Conservation (phyloP, 2,888 invertebrate genomes). For the Ectemnius cavifrons region DNA sequence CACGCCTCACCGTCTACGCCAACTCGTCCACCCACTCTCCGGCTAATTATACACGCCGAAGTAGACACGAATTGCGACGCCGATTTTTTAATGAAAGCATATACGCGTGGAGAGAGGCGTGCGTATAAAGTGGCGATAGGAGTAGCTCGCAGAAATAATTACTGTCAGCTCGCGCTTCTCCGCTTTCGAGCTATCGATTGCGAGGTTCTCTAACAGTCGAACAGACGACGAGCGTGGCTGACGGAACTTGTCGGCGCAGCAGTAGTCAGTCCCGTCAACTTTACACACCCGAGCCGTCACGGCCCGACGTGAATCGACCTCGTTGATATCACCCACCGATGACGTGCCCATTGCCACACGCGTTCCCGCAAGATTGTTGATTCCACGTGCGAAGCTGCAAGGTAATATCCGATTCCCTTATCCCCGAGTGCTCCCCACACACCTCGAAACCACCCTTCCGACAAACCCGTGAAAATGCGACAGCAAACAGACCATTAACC, state of each 20-base stretch:
- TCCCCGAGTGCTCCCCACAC: not conserved
- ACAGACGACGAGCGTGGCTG: slow-evolving; percentile 48
- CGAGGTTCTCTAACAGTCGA: slow-evolving; percentile 31
- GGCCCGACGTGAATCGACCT: slow-evolving; percentile 55
- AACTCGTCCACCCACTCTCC: too few species aligned
- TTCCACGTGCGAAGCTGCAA: slow-evolving; percentile 41
- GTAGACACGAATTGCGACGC: too few species aligned
- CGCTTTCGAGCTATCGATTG: slow-evolving; percentile 46
- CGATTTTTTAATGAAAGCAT: too few species aligned
- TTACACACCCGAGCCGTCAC: slow-evolving; percentile 29
- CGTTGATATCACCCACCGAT: slow-evolving; percentile 55
- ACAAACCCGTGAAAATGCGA: too few species aligned
- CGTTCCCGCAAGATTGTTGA: slow-evolving; percentile 47
- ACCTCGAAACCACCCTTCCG: too few species aligned
- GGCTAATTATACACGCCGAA: too few species aligned
- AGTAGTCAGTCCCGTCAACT: slow-evolving; percentile 47
- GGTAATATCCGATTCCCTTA: slow-evolving; percentile 37
- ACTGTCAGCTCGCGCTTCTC: not conserved
- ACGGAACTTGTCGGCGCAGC: slow-evolving; percentile 54
- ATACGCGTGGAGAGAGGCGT: too few species aligned
- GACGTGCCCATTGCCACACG: slow-evolving; percentile 52
- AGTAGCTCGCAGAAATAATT: too few species aligned
- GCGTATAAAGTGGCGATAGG: too few species aligned
- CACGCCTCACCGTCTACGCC: too few species aligned
- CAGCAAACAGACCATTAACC: too few species aligned